Conservation (phyloP, 2,113 vertebrate species). For the Phainopepla nitens region DNA sequence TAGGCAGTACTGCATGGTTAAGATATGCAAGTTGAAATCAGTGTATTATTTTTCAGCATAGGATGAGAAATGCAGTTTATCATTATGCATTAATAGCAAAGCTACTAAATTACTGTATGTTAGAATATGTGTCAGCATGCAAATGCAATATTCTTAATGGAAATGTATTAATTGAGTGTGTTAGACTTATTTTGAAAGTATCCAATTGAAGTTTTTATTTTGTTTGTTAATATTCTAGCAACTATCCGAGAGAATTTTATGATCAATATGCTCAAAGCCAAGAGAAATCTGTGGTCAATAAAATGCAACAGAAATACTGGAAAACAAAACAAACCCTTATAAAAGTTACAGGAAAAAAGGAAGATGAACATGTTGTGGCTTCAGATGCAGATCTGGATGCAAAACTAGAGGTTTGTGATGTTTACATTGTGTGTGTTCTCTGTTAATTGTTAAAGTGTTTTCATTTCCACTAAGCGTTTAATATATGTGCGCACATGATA, state of each 20-base stretch:
- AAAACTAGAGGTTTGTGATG: slow-evolving; percentile 87
- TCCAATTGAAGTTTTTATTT: neutral
- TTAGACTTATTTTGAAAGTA: neutral
- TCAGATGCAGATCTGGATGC: slow-evolving; percentile 95
- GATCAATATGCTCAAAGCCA: slow-evolving; percentile 86
- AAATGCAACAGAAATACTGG: slow-evolving; percentile 97
- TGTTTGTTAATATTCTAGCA: slow-evolving; percentile 65
- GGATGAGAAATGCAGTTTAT: neutral
- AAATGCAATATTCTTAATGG: neutral
- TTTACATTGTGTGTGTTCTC: neutral
- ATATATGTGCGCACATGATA: neutral
- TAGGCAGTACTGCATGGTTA: neutral
- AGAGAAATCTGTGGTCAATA: slow-evolving; percentile 94
- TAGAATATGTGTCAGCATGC: neutral
- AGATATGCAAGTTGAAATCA: neutral
- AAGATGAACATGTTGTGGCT: slow-evolving; percentile 93
- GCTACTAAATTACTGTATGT: neutral
- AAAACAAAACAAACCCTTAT: slow-evolving; percentile 96
- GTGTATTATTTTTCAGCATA: neutral
- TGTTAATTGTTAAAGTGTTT: neutral
- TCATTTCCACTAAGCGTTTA: neutral
- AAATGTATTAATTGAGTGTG: neutral
- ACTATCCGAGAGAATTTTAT: slow-evolving; percentile 83
- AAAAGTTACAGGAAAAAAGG: slow-evolving; percentile 94
- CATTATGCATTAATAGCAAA: too few species aligned